Evolutionary conservation across 2,888 invertebrate genomes (phyloP).

Genomic region (Erpobdella octoculata): DNA sequence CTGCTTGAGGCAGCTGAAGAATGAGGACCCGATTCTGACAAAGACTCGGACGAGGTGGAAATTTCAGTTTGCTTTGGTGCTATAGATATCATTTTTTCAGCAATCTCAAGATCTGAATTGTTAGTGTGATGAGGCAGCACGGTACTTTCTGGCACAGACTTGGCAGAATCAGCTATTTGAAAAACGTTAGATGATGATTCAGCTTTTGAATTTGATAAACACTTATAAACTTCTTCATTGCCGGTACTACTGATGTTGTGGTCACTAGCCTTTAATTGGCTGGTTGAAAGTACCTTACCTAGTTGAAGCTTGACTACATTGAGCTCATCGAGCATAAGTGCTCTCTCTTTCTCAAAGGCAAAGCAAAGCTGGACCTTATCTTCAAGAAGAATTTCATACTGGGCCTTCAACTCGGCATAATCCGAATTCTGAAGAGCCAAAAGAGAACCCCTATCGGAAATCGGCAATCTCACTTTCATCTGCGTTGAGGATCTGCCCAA

Average conservation of each 20-base stretch:
- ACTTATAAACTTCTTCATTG: background rate
- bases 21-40: background rate
- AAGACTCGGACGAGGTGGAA: background rate
- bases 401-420: conserved; percentile 20
- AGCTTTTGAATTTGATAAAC: background rate
- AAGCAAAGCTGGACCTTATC: conserved; percentile 33
- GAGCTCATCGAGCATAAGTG: conserved; percentile 15
- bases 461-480: too few relatives aligned
- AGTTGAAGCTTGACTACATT: background rate
- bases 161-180: too few relatives aligned
- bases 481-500: too few relatives aligned
- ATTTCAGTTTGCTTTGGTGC: too few relatives aligned
- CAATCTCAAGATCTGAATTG: too few relatives aligned
- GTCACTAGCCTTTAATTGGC: too few relatives aligned
- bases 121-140: background rate
- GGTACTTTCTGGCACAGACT: too few relatives aligned
- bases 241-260: too few relatives aligned
- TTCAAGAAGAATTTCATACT: conserved; percentile 32
- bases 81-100: too few relatives aligned
- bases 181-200: background rate
- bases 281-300: too few relatives aligned
- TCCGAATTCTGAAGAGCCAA: too few relatives aligned
- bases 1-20: background rate
- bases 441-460: too few relatives aligned
- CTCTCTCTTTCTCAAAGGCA: conserved; percentile 30